Percentiles rank a stretch among this genome's conserved stretches.
phyloP scores from a whole-genome alignment of 2,888 invertebrate species.

The Dimorphilus gyrociliatus region DNA sequence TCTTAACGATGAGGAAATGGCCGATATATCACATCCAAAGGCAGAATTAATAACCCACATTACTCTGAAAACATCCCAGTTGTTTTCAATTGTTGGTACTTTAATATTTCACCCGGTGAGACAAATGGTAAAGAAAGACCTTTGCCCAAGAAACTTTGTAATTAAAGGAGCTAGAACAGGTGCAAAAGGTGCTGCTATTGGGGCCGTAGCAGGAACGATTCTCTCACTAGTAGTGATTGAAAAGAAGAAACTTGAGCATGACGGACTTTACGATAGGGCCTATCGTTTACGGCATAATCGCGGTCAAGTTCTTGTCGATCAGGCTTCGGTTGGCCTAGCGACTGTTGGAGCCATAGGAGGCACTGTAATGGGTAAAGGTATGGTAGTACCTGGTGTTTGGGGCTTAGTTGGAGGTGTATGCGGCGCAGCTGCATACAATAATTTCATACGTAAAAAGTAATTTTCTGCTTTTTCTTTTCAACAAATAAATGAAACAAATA shows the following conservation, averaged over 20 bases:
- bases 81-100: slow-evolving; percentile 3
- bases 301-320: slow-evolving; percentile 12
- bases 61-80: slow-evolving; percentile 11
- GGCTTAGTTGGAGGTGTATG: too few relatives aligned
- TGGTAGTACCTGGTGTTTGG: too few relatives aligned
- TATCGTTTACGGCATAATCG: slow-evolving; percentile 13
- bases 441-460: too few relatives aligned
- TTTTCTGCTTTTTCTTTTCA: too few relatives aligned
- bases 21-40: slow-evolving; percentile 32
- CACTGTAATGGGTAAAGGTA: too few relatives aligned
- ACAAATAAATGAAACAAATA: too few relatives aligned
- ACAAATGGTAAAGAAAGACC: too few relatives aligned
- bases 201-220: background rate
- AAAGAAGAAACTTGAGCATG: slow-evolving; percentile 2
- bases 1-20: slow-evolving; percentile 47
- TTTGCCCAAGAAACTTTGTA: too few relatives aligned
- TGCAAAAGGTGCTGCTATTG: slow-evolving; percentile 3
- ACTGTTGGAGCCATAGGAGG: slow-evolving; percentile 10
- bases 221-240: too few relatives aligned
- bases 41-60: slow-evolving; percentile 12
- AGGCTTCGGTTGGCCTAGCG: slow-evolving; percentile 4
- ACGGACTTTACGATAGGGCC: slow-evolving; percentile 9
- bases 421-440: too few relatives aligned
- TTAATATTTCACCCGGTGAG: slow-evolving; percentile 1
- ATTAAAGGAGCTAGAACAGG: too few relatives aligned